phyloP scores from a whole-genome alignment of 2,888 invertebrate genomes.

The Ommatoiulus sabulosus region DNA sequence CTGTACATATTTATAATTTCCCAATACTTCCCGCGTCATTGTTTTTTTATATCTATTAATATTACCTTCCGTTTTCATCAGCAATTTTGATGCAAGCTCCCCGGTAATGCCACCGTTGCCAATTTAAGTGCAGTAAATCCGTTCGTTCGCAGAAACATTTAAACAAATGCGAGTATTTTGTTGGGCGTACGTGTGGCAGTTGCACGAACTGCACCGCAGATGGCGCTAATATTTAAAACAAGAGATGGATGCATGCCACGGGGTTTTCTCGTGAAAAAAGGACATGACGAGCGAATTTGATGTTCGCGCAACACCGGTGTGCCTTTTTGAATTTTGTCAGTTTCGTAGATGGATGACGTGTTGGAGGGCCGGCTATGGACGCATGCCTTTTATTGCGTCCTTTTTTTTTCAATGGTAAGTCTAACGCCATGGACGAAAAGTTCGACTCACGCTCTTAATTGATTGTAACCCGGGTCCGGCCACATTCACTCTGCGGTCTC shows the following conservation, averaged over 20 bases:
- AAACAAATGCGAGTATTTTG: too few species aligned
- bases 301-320: background rate
- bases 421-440: slow-evolving; percentile 7
- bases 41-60: too few species aligned
- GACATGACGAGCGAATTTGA: background rate
- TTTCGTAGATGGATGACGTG: background rate
- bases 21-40: background rate
- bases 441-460: slow-evolving; percentile 31
- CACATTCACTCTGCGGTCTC: background rate
- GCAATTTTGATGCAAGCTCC: too few species aligned
- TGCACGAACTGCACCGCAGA: too few species aligned
- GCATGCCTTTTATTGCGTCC: background rate
- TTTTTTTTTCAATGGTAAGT: background rate
- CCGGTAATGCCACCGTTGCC: too few species aligned
- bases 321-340: background rate
- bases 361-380: background rate
- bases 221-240: too few species aligned
- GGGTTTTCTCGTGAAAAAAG: background rate
- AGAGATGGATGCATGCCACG: background rate
- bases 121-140: too few species aligned
- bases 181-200: too few species aligned
- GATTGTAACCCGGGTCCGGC: slow-evolving; percentile 32
- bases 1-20: background rate
- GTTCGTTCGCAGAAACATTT: too few species aligned
- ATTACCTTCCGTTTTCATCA: too few species aligned